Base-by-base conservation (phyloP, 1,140 invertebrate species). In the Nasonia vitripennis region DNA sequence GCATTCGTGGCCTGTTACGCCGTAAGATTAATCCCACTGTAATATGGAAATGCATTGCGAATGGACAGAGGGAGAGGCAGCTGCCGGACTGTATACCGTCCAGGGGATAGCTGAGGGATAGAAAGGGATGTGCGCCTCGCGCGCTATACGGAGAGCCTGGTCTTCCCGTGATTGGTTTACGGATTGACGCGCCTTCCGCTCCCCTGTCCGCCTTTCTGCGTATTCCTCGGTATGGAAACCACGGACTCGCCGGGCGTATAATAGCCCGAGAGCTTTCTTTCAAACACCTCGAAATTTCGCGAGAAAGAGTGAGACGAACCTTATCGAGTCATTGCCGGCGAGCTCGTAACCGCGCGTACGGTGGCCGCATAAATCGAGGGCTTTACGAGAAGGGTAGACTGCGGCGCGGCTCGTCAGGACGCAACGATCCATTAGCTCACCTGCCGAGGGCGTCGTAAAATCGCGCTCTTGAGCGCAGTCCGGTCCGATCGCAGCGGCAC, bases 11-110 rank as follows among this genome's bases (percentile, higher is more conserved):
- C 78, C 79, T 81, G 84, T 80, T 86, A 86, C 86, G 84, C 78
- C 84, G 87, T 80, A 85, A 89, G 89, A 91, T 92, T 92, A 92
- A 91, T 91, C 88, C 87, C 87, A 87, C 89, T 90, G 90, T 91
- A 92, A 90, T 92, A 92, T 92, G 91, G 91, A 92, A 92, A 92
- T 92, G 89, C 87, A 81, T 88, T 87, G 87, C 87, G 87, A 86
- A 82, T 75, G 86, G 87, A 88, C 87, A 88, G 73, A 81, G 86
- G 75, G n/a, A 23, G 41, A 77, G 74, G 27, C 68, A 71, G 23
- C 55, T 62, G 55, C 55, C 20, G 55, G 55, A 62, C 55, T 62
- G 17, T 62, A 62, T 62, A n/a, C 55, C 55, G 17, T 37, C 34
- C 81, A 80, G 86, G 88, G 85, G 86, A 74, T 74, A 37, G 45